A percentile compares a stretch with the other conserved stretches of the same genome.
phyloP scores from a whole-genome alignment of 2,888 invertebrate genomes.

The Hydrotaea cyrtoneurina region DNA sequence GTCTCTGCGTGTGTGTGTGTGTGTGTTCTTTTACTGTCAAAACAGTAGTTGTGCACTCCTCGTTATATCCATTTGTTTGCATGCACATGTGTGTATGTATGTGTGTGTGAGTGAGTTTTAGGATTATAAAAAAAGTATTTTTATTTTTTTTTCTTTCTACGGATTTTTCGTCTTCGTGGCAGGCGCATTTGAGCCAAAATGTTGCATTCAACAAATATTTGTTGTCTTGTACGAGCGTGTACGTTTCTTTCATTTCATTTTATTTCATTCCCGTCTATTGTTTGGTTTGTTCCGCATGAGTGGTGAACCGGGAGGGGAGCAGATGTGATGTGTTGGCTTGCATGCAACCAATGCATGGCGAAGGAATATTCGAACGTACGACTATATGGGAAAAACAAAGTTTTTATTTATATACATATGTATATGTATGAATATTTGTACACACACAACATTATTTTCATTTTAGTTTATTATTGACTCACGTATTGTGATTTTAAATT shows the following conservation, averaged over 20 bases:
- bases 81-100: constrained; percentile 2
- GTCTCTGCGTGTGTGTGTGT: background rate
- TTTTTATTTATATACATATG: background rate
- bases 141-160: background rate
- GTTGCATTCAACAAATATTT: constrained; percentile 64
- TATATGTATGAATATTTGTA: background rate
- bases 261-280: background rate
- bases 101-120: too few species aligned
- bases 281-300: constrained; percentile 2
- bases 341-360: constrained; percentile 43
- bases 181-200: constrained; percentile 52
- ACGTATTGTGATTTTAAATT: constrained; percentile 59
- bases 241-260: constrained; percentile 41
- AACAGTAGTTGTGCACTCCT: background rate
- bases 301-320: background rate
- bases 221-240: constrained; percentile 56
- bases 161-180: background rate
- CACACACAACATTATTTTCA: constrained; percentile 26
- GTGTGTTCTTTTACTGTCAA: background rate
- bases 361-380: too few species aligned
- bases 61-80: background rate
- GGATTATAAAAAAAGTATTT: constrained; percentile 48
- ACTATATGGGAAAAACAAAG: too few species aligned
- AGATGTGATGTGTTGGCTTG: background rate
- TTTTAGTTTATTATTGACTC: constrained; percentile 59